phyloP scores from a whole-genome alignment of 1,140 invertebrate species.

The Daktulosphaira vitifoliae region DNA sequence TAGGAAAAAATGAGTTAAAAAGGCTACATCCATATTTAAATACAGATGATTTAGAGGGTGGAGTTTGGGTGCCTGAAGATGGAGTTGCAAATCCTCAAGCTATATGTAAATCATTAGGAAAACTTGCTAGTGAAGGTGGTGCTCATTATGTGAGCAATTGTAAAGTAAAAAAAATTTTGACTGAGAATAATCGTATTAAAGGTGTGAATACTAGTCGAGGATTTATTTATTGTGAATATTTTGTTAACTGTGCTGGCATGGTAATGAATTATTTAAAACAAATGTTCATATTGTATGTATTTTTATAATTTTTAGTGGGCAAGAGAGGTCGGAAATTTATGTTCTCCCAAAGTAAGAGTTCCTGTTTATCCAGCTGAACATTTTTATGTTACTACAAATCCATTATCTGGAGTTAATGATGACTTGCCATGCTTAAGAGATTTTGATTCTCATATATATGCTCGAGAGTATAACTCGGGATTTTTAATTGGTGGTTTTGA shows the following conservation, averaged over 20 bases:
- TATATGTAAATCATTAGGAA: slow-evolving; percentile 52
- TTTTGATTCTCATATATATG: slow-evolving; percentile 51
- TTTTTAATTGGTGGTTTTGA: slow-evolving; percentile 62
- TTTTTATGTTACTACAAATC: slow-evolving; percentile 57
- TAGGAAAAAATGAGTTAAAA: slow-evolving; percentile 45
- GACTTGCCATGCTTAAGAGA: slow-evolving; percentile 54
- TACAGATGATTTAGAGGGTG: slow-evolving; percentile 60
- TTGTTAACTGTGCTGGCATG: slow-evolving; percentile 66
- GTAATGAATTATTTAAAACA: slow-evolving; percentile 42
- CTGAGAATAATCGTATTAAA: slow-evolving; percentile 51
- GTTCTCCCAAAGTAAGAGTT: slow-evolving; percentile 55
- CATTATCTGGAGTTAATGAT: slow-evolving; percentile 41
- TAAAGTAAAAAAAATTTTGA: slow-evolving; percentile 50
- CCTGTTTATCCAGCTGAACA: slow-evolving; percentile 63
- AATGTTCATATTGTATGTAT: slow-evolving; percentile 8
- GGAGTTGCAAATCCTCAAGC: slow-evolving; percentile 56
- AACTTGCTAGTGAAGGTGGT: slow-evolving; percentile 51
- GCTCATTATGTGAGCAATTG: slow-evolving; percentile 55
- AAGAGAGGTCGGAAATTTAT: slow-evolving; percentile 54
- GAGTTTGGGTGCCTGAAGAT: slow-evolving; percentile 65
- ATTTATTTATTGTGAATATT: slow-evolving; percentile 57
- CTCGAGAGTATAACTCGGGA: slow-evolving; percentile 43
- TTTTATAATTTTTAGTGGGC: slow-evolving; percentile 52
- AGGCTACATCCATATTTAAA: slow-evolving; percentile 53
- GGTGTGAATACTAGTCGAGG: slow-evolving; percentile 54